Evolutionary conservation across 2,797 vertebrate species (phyloP).

Genomic region (Gymnopithys bicolor): DNA sequence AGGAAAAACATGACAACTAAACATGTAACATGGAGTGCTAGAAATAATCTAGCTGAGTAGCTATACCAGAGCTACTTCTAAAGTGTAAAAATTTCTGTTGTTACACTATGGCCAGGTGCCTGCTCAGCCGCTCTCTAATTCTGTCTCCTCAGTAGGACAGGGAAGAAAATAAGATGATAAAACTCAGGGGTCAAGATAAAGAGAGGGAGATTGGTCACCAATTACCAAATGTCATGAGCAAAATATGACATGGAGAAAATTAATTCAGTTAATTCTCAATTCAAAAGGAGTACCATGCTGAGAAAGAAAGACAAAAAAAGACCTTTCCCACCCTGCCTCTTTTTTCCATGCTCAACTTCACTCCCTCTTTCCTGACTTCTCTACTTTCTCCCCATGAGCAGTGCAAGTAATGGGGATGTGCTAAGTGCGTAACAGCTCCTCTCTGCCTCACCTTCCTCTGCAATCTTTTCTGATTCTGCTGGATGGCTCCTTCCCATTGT

Average conservation of each 20-base stretch:
- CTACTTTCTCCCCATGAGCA: not conserved
- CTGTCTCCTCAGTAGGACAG: not conserved
- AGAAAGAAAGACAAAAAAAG: not conserved
- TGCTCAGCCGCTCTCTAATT: not conserved
- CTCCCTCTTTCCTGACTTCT: not conserved
- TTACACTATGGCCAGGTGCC: accelerated
- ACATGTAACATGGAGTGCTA: not conserved
- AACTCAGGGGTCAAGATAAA: not conserved
- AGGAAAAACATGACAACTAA: not conserved
- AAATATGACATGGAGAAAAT: not conserved
- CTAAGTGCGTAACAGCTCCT: not conserved
- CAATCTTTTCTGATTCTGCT: not conserved
- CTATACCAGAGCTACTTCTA: not conserved
- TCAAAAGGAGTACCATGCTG: not conserved
- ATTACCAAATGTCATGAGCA: not conserved
- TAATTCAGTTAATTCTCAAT: not conserved
- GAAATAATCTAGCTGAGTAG: not conserved
- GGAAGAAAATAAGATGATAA: not conserved
- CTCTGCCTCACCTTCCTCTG: not conserved
- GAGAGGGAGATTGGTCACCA: not conserved
- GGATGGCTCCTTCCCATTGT: not conserved
- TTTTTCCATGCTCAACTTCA: not conserved
- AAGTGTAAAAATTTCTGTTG: not conserved
- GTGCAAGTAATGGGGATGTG: not conserved
- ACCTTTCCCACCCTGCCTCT: not conserved